Evolutionary conservation across 2,888 invertebrate species (phyloP).

Genomic region (Drosophila mimica): DNA sequence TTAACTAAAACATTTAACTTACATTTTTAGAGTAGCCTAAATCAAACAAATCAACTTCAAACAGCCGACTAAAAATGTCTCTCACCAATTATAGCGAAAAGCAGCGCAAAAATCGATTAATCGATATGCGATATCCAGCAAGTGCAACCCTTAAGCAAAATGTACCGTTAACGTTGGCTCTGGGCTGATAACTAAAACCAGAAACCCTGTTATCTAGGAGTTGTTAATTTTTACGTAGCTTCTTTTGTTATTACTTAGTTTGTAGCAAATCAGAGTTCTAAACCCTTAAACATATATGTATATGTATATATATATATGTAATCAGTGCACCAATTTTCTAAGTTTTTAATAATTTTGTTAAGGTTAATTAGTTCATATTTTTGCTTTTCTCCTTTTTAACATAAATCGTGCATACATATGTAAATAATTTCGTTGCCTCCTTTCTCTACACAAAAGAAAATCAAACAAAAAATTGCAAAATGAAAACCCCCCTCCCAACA

Average conservation of each 20-base stretch:
- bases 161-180: constrained; percentile 9
- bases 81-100: constrained; percentile 11
- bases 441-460: constrained; percentile 44
- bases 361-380: constrained; percentile 55
- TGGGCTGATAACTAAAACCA: constrained; percentile 13
- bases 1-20: constrained; percentile 46
- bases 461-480: constrained; percentile 32
- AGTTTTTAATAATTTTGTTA: constrained; percentile 52
- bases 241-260: constrained; percentile 59
- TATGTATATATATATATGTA: neutral
- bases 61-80: constrained; percentile 18
- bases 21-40: constrained; percentile 57
- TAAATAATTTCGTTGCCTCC: constrained; percentile 76
- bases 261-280: constrained; percentile 19
- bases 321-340: constrained; percentile 26
- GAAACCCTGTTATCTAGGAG: constrained; percentile 29
- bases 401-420: constrained; percentile 60
- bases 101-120: constrained; percentile 9
- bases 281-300: constrained; percentile 1
- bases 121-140: constrained; percentile 28
- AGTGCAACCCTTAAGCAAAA: constrained; percentile 24
- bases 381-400: constrained; percentile 25
- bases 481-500: constrained; percentile 21
- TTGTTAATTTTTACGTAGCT: constrained; percentile 48
- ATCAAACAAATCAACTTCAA: constrained; percentile 20